Evolutionary conservation across 2,797 vertebrate genomes (phyloP), one percentile per base, ranked within the genome.

Genomic region (Molothrus aeneus): DNA sequence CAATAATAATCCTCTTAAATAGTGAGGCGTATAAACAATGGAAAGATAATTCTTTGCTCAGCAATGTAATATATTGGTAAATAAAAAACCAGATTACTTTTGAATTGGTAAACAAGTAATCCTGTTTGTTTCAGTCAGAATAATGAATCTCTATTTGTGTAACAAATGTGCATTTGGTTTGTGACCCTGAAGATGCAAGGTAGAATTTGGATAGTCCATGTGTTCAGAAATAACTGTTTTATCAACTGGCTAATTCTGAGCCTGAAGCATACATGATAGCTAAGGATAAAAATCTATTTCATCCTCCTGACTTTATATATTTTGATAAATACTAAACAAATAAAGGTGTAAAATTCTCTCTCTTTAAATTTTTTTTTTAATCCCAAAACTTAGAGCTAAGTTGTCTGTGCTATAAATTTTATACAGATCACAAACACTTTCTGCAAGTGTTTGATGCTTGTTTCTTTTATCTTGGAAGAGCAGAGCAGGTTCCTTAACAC

Each of bases 41-140:
- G 26, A 72, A 92, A 88, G 80, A 92, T 80, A 97, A 93, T 92
- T 81, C 88, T 96, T 92, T 91, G 38, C 66, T 90, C 53, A 92
- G 42, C 36, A 91, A 61, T 71, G 43, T 59, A 95, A 94, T 95
- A 78, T 88, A 93, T 63, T 88, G 54, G 80, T 89, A 95, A 96
- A 95, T 93, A 91, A 95, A 89, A 94, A 71, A 93, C 20, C 60
- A 94, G 68, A 94, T 95, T 95, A 87, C 50, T 85, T 87, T 93
- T 95, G 86, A 90, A 89, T 87, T 94, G 91, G 97, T 95, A 94
- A 97, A 95, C 90, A 96, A 86, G 38, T 93, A 97, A 92, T 88
- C 77, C 53, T 95, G 65, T 85, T 96, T 77, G 75, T 77, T 89
- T 75, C 78, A 95, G 61, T 94, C 45, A 86, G 88, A 86, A 91